Base-by-base conservation (phyloP, 2,113 vertebrate species). In the Corydoras sp. region DNA sequence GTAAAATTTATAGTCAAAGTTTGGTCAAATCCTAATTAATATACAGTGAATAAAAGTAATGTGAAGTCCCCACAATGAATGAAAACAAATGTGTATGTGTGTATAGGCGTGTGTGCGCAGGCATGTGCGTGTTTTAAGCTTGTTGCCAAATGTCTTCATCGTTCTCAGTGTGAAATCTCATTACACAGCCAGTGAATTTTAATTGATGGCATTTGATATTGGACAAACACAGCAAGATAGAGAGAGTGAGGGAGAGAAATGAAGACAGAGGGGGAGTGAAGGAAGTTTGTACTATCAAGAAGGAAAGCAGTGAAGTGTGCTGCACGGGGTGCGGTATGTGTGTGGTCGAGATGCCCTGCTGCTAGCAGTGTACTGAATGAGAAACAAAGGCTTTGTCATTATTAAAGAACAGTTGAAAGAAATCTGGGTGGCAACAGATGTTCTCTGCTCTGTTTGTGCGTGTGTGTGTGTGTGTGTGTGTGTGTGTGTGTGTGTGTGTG, bases 401-500 rank as follows among this genome's bases (percentile, higher is more conserved):
- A 76, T 30, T 30, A 69, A 79, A 82, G 77, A 58, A 29, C 58
- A 77, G 72, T 72, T 83, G 73, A 83, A 85, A 79, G 78, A 48
- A 76, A 48, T 59, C 65, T 74, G 65, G 64, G 70, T 77, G 59
- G 65, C 65, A 77, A 59, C 81, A 79, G 76, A 75, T 82, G 77
- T 76, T 83, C 55, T 35, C 65, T 65, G 63, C 62, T 58, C 18
- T 24, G 18, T 24, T 24, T 24, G 18, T 24, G 18, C 18, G 2
- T 24, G 18, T 2, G 18, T 24, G 18, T 24, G 18, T 24, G 18
- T 24, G 18, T 24, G 18, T 24, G 18, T 24, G 18, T 24, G 18
- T 24, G 18, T 24, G 18, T 24, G 18, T 24, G 18, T 24, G 18
- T 24, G 18, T 24, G 18, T 24, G 18, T 24, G 18, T 24, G 18